Conservation (phyloP, 2,113 vertebrate genomes). For the Brachypteracias leptosomus region DNA sequence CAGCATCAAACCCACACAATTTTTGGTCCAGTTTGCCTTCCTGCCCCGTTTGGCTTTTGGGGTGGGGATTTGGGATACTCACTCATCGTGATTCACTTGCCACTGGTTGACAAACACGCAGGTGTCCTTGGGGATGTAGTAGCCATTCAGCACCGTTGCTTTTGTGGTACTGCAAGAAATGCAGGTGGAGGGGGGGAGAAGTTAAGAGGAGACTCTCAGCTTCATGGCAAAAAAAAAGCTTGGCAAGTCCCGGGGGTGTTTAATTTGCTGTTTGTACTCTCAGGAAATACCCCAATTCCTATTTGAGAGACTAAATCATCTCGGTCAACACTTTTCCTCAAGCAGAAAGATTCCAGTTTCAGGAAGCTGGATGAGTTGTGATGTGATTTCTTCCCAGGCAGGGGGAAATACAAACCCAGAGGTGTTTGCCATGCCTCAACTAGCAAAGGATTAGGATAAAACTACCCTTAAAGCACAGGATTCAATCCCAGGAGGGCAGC, state of each 20-base stretch:
- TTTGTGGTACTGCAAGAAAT: conserved; percentile 80
- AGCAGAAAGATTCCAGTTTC: neutral
- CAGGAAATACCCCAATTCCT: neutral
- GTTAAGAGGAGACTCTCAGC: neutral
- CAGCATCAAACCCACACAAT: fast-evolving
- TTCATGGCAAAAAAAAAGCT: fast-evolving
- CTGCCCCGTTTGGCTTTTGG: fast-evolving
- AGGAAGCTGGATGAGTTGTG: neutral
- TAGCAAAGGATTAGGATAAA: neutral
- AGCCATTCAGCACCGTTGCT: conserved; percentile 84
- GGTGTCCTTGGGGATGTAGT: conserved; percentile 87
- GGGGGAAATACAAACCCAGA: neutral
- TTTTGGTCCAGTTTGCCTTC: neutral
- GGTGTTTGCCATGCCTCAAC: fast-evolving
- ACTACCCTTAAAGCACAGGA: neutral
- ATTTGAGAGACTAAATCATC: neutral
- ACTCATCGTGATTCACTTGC: conserved; percentile 94
- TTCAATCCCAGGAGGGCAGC: neutral
- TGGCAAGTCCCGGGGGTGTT: neutral
- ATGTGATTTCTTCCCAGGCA: neutral
- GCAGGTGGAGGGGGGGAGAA: fast-evolving
- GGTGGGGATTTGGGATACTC: conserved; percentile 63
- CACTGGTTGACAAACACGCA: conserved; percentile 96
- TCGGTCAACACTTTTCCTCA: neutral
- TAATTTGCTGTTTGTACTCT: neutral